Percentiles rank a stretch among this genome's conserved stretches.
phyloP scores from a whole-genome alignment of 53 echinoderm and acorn worm species.

The Holothuria leucospilota region DNA sequence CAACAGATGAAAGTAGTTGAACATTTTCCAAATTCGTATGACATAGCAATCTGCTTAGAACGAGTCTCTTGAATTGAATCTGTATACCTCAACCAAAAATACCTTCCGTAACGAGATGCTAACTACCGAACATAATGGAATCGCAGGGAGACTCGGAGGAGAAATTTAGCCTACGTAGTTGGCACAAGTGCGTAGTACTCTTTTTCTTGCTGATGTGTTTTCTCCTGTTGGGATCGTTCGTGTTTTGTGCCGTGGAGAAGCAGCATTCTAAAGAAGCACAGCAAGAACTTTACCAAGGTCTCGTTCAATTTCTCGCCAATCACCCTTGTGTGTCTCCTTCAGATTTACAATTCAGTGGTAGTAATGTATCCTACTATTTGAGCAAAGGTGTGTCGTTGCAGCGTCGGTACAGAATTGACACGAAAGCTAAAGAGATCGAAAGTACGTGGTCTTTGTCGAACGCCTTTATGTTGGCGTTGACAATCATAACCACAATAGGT shows the following conservation, averaged over 20 bases:
- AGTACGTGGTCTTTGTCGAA: background rate
- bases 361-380: background rate
- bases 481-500: constrained; percentile 21
- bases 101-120: no score
- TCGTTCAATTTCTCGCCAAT: background rate
- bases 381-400: background rate
- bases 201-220: background rate
- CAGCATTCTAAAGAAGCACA: background rate
- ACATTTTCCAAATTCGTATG: no score
- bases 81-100: no score
- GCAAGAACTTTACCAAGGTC: background rate
- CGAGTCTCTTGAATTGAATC: no score
- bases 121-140: no score
- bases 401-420: background rate
- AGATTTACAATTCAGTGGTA: background rate
- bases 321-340: background rate
- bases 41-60: no score
- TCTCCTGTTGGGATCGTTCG: constrained; percentile 10
- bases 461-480: background rate
- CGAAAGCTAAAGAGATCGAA: background rate
- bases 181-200: background rate
- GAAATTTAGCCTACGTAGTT: background rate
- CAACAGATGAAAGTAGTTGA: no score
- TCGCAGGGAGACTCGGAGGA: no score
- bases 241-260: background rate